Evolutionary conservation across 35 echinoderm and acorn worm genomes (phyloP), one percentile per base, ranked within the genome.

Genomic region (Ptychodera flava): DNA sequence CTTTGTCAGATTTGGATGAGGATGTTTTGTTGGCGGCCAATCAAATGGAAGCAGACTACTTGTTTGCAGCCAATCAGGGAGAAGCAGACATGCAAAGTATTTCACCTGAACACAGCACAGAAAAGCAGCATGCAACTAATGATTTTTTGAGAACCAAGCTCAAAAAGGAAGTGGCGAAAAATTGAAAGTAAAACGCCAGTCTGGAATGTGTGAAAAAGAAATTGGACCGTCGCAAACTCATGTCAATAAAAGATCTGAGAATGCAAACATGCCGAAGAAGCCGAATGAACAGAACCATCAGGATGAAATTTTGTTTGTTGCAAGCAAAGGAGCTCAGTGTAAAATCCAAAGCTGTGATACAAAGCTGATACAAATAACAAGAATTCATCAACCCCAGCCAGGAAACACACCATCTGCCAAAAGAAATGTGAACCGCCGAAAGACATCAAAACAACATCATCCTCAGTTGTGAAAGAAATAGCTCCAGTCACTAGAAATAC

Each of bases 41-140:
- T 35, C 79, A 92, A 64, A 53, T 91, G 80, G 93, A 95, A 36
- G 90, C 87, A 79, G 93, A 95, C 32, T 95, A 83, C 82, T 34
- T 91, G 83, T 32, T 91, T 1, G 78, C 82, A 34, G 28, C 75
- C 31, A 75, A 85, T 82, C 36, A 37, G 16, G 77, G 79, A 77
- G 31, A 12, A 83, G 28, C 2, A 33, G 36, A 35, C 6, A 35
- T 30, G 28, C 14, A 15, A 32, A 83, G 1, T 34, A 28, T 34
- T 1, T 1, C 64, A 81, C 32, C 32, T 80, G 22, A 79, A 16
- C 6, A 29, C 35, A n/a, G 32, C 16, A 45, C 33, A 35, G 33
- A 29, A 30, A 83, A 82, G 36, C 28, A 0, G 0, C 0, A 34
- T 79, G 6, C 15, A 27, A 78, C 37, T 29, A 76, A 30, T 38